Evolutionary conservation across 2,888 invertebrate genomes (phyloP).

Genomic region (Eristalis pertinax): DNA sequence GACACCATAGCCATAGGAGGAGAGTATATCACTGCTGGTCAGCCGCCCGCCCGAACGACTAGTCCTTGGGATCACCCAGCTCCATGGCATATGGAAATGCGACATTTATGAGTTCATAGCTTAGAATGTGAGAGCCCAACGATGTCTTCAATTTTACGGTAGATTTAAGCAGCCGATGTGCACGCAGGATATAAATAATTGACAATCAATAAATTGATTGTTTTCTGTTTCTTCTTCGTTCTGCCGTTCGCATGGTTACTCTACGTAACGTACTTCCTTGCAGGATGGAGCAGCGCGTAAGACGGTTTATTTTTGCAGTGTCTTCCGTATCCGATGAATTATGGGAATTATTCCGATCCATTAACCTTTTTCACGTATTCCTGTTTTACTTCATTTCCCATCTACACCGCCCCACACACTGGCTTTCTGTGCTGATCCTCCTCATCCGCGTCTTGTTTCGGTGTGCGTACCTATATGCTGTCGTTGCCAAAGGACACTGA

Average conservation of each 20-base stretch:
- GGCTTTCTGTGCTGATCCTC: not conserved
- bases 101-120: conserved; percentile 58
- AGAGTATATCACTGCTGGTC: not conserved
- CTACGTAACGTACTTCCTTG: not conserved
- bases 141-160: conserved; percentile 45
- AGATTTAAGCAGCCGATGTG: conserved; percentile 46
- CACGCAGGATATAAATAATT: conserved; percentile 58
- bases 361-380: conserved; percentile 61
- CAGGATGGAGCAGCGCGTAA: conserved; percentile 31
- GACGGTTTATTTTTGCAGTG: conserved; percentile 40
- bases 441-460: not conserved
- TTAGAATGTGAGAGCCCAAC: not conserved
- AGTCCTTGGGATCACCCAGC: not conserved
- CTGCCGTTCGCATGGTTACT: not conserved
- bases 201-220: conserved; percentile 56
- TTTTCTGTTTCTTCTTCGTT: not conserved
- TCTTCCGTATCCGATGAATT: conserved; percentile 65
- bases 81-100: conserved; percentile 53
- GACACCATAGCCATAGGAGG: conserved; percentile 9
- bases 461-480: conserved; percentile 1
- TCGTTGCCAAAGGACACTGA: conserved; percentile 37
- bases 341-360: conserved; percentile 68
- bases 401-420: not conserved
- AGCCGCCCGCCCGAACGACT: not conserved
- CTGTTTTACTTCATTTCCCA: conserved; percentile 9